phyloP scores from a whole-genome alignment of 2,888 invertebrate genomes.

The Melanargia galathea region DNA sequence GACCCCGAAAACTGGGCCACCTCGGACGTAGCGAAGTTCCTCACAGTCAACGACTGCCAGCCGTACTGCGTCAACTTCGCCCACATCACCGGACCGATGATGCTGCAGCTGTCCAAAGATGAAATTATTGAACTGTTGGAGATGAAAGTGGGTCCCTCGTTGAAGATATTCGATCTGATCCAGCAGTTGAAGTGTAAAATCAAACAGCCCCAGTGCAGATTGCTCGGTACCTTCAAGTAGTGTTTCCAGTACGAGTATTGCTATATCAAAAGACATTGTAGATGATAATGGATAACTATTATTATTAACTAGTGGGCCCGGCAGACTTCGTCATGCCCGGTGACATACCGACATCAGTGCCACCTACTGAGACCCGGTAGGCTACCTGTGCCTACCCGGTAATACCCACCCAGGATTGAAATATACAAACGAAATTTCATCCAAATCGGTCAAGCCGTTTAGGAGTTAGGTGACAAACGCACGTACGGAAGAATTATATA shows the following conservation, averaged over 20 bases:
- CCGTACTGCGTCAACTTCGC: slow-evolving; percentile 86
- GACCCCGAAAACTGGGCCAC: slow-evolving; percentile 87
- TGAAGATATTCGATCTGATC: slow-evolving; percentile 96
- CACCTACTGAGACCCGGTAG: too few species aligned
- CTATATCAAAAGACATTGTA: slow-evolving; percentile 26
- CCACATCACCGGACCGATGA: slow-evolving; percentile 89
- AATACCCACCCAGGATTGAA: too few species aligned
- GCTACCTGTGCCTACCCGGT: too few species aligned
- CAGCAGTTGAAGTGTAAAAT: slow-evolving; percentile 94
- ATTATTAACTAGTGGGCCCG: too few species aligned
- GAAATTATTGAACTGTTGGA: slow-evolving; percentile 94
- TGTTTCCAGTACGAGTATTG: slow-evolving; percentile 19
- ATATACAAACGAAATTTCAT: too few species aligned
- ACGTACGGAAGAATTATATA: too few species aligned
- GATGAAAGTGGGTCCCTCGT: slow-evolving; percentile 96
- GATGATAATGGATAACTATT: slow-evolving; percentile 1
- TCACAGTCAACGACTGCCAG: slow-evolving; percentile 92
- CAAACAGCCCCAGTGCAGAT: slow-evolving; percentile 86
- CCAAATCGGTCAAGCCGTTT: too few species aligned
- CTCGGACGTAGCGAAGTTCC: slow-evolving; percentile 92
- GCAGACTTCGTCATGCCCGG: too few species aligned
- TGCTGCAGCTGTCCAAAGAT: slow-evolving; percentile 92
- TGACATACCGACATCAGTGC: too few species aligned
- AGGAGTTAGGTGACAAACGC: too few species aligned
- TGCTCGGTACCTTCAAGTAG: slow-evolving; percentile 58